Evolutionary conservation across 1,140 invertebrate genomes (phyloP), one percentile per base, ranked within the genome.

Genomic region (Diachasmimorpha longicaudata): DNA sequence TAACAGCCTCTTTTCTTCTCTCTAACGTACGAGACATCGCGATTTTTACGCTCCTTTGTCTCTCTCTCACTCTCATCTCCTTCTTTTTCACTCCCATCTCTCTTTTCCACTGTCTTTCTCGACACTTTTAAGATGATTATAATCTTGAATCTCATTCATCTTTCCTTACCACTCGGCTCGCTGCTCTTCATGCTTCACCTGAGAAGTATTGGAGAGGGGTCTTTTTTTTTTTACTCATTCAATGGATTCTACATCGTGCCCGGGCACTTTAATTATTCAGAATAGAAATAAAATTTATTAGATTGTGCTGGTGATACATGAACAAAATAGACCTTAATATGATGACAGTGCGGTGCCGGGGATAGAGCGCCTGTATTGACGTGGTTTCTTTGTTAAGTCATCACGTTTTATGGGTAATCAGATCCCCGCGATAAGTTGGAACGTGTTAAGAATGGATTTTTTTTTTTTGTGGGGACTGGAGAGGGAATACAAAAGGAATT

Each of bases 1-100:
- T 63, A 63, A 63, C 58, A 63, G 58, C 37, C 58, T 63, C 76
- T 73, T 78, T 78, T 76, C 70, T 69, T 79, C 68, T 46, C n/a
- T 70, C 21, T 72, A 55, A 19, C 10, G 14, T 31, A 55, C 25
- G 16, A 42, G 31, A 72, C 25, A 72, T 72, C 25, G 36, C 71
- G 36, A 72, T 72, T 72, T 72, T 42, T 52, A 72, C 44, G 36
- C 63, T 67, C 74, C 48, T 23, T 77, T 58, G 36, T 31, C 46
- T 66, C 31, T 68, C 25, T 36, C 70, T 36, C 8, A 36, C 55
- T 13, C 48, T 31, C 31, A 3, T 6, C 6, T 31, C 31, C 2
- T 31, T 66, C 44, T 39, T 25, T 37, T 63, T 52, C 23, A 44
- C 23, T 42, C 11, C 42, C 46, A 23, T 44, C 42, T 23, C 42